Evolutionary conservation across 2,888 invertebrate species (phyloP), one percentile per base, ranked within the genome.

Genomic region (Aethes cnicana): DNA sequence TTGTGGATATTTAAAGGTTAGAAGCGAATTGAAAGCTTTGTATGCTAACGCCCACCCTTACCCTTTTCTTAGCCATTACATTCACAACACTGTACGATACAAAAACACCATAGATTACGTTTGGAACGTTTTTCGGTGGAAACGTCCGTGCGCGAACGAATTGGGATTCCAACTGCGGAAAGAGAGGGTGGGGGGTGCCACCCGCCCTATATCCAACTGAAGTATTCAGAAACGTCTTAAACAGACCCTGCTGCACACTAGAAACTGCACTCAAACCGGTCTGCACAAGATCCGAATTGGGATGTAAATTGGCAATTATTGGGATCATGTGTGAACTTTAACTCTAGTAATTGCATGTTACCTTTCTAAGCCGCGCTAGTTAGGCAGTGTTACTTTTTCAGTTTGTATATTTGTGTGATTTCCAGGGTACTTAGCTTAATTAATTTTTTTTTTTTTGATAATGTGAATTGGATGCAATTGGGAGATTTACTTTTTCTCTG

Each of bases 11-110:
- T n/a, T 9, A 26, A 35, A 20, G 20, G 26, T 21, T 26, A 12
- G 9, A 17, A 17, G 18, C 14, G 6, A 1, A 14, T 8, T 23
- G 14, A 39, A 37, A 39, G 44, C 35, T 36, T n/a, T 44, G 14
- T 36, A 12, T 25, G 25, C 30, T 30, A 30, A 28, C 35, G 18
- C 50, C 30, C 18, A 57, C 67, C 72, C 84, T 83, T 84, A 86
- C 85, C 85, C 86, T 69, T 79, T 85, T 85, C 72, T 77, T 84
- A 79, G 85, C 86, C 86, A 86, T 85, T 57, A 59, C 54, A 58
- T 59, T 64, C 70, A 68, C 58, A 62, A 59, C 66, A 54, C 55
- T 35, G 58, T 63, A 63, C 61, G 8, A 49, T 35, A 30, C 23
- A 63, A 63, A 36, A 65, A 62, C 70, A 70, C 68, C 65, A 58